Percentiles rank a stretch among this genome's conserved stretches.
phyloP scores from a whole-genome alignment of 2,113 vertebrate genomes.

The Lophotis ruficrista region DNA sequence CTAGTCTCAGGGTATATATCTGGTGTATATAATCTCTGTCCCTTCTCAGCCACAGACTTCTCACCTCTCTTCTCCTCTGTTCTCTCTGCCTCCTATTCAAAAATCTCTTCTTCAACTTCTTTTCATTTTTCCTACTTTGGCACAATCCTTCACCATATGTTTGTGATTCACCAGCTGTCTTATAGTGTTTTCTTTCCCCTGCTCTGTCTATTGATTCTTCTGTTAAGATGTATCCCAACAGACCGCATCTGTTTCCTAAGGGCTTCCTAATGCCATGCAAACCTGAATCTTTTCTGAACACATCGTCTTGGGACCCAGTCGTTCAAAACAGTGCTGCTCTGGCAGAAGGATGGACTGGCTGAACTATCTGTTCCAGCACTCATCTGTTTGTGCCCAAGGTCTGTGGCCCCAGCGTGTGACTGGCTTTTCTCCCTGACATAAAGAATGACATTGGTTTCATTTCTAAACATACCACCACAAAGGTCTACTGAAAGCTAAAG shows the following conservation, averaged over 20 bases:
- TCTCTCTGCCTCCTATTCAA: neutral
- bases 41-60: neutral
- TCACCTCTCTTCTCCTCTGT: neutral
- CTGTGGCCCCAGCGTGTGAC: neutral
- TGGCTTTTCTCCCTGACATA: neutral
- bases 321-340: neutral
- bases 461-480: neutral
- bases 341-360: neutral
- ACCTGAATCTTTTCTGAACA: neutral
- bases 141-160: neutral
- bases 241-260: neutral
- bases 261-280: neutral
- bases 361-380: neutral
- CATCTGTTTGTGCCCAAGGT: neutral
- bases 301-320: neutral
- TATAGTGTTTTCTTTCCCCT: neutral
- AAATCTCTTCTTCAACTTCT: neutral
- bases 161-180: neutral
- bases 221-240: neutral
- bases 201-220: neutral
- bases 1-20: neutral
- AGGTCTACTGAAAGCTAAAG: neutral
- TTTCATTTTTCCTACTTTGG: neutral
- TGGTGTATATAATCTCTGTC: neutral
- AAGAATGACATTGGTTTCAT: neutral